A percentile compares a stretch with the other conserved stretches of the same genome.
These are phyloP conservation scores for Gymnothorax javanicus DNA, from an alignment of 2,797 vertebrate species.

Conservation along the genomic window DNA sequence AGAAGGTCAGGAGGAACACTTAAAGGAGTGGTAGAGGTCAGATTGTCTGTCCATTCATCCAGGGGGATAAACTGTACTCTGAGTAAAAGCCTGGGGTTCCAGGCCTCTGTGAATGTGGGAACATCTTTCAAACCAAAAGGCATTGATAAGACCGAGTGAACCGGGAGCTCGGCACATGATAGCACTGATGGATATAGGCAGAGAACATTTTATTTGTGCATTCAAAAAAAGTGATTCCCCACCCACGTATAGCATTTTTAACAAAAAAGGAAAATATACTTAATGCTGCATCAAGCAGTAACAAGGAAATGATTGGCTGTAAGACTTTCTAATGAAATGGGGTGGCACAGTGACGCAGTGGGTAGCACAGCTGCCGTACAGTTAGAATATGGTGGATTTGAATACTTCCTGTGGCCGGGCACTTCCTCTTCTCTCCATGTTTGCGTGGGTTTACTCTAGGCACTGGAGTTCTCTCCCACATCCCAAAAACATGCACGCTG, in stretches of 20 bases:
- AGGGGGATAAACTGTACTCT: not conserved
- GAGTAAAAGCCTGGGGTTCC: not conserved
- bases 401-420: too few relatives aligned
- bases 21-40: not conserved
- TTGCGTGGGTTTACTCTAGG: too few relatives aligned
- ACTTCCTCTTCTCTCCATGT: too few relatives aligned
- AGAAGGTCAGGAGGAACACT: not conserved
- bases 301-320: not conserved
- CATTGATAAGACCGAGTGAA: not conserved
- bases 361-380: too few relatives aligned
- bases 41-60: constrained; percentile 4
- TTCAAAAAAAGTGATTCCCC: not conserved
- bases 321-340: not conserved
- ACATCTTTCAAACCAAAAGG: not conserved
- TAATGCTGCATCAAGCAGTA: not conserved
- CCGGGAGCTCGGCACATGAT: not conserved
- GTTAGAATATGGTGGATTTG: too few relatives aligned
- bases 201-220: not conserved
- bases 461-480: too few relatives aligned
- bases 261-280: not conserved
- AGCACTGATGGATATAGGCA: not conserved
- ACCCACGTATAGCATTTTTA: not conserved
- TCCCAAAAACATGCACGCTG: too few relatives aligned
- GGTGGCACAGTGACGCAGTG: too few relatives aligned
- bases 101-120: not conserved